Base-by-base conservation (phyloP, 2,888 invertebrate species). In the Synergus japonicus region DNA sequence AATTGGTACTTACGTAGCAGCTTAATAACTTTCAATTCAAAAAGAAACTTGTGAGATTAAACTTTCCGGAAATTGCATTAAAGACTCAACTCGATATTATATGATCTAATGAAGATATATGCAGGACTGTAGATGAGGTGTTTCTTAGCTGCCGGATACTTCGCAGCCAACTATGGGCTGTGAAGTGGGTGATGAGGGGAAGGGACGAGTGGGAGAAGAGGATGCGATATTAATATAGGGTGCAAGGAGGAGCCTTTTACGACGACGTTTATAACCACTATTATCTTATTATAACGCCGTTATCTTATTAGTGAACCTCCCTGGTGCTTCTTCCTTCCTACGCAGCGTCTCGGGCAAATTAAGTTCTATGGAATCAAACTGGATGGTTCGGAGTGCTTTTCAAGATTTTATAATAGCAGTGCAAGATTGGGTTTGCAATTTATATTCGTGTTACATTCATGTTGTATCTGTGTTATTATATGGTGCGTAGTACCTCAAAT, bases 131-230 rank as follows among this genome's bases (percentile, higher is more conserved):
- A 60, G 22, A 22, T 60, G 60, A 60, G 22, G 18, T 22, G 60
- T 60, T 60, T 60, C 60, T 60, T 22, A 60, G 60, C 60, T 60
- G 60, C 60, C 22, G 60, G 60, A 60, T 60, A 60, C 60, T 22
- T 60, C 12, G 22, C 60, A 60, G 22, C 12, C 60, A 60, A 22
- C 60, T 60, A 60, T 29, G 29, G 22, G 22, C 18, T 60, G 60
- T 60, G 22, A 60, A 22, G 60, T 22, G 12, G 12, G 12, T 5
- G 9, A 1, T 4, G 18, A 5, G 60, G 12, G 22, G 10, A 12
- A n/a, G 60, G 8, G 49, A 49, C 0, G 10, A 49, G 10, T 60
- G 22, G 60, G 22, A 60, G 18, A 60, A 60, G 60, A 60, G 60
- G 60, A 60, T 60, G 60, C 60, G 12, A 60, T 60, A 60, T 60